Evolutionary conservation across 2,797 vertebrate genomes (phyloP).

Genomic region (Mormyrus hasselquistii): DNA sequence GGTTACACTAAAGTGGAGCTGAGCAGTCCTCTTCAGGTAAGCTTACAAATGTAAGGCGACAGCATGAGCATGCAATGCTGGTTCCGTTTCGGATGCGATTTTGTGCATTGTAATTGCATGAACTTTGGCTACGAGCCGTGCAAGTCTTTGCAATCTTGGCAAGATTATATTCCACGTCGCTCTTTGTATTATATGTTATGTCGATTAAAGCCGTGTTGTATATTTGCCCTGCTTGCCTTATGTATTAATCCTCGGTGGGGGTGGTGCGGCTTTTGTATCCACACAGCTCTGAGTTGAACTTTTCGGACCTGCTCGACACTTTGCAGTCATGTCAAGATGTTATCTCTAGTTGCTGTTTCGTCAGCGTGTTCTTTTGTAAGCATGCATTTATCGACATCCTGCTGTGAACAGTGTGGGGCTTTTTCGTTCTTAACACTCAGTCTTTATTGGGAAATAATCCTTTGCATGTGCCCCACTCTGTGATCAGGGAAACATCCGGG

Average conservation of each 20-base stretch:
- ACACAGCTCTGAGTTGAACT: background rate
- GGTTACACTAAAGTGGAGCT: constrained; percentile 51
- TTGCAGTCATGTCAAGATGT: background rate
- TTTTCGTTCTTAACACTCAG: background rate
- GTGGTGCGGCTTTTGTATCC: background rate
- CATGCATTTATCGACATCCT: background rate
- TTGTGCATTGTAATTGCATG: background rate
- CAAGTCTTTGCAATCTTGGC: background rate
- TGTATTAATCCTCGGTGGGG: background rate
- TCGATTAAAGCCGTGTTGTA: background rate
- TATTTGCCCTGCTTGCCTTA: background rate
- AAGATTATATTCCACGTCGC: background rate
- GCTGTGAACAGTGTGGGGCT: background rate
- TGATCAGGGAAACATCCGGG: background rate
- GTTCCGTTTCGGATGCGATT: background rate
- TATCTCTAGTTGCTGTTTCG: background rate
- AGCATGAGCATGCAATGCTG: background rate
- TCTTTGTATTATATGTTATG: background rate
- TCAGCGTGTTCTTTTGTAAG: background rate
- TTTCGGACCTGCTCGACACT: background rate
- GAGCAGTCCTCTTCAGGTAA: constrained; percentile 54
- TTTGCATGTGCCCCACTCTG: background rate
- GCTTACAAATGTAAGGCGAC: constrained; percentile 14
- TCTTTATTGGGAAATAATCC: background rate
- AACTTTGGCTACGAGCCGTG: background rate